Base-by-base conservation (phyloP, 2,113 vertebrate species). In the Sapayoa aenigma region DNA sequence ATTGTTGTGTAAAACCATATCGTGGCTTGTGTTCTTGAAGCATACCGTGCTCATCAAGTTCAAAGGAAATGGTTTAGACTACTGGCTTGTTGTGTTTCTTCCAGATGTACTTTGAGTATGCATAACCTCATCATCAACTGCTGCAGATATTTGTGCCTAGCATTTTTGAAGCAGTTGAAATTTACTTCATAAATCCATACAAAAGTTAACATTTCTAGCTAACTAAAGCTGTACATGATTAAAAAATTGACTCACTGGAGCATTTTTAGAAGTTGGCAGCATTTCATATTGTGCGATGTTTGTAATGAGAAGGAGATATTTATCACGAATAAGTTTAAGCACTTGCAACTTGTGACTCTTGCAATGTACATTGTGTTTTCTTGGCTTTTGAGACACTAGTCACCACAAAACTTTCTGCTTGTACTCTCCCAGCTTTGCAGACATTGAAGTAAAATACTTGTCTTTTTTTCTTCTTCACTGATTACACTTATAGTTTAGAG, bases 151-250 rank as follows among this genome's bases (percentile, higher is more conserved):
- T 95, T 95, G 31, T 83, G 68, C 69, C 41, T 62, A 80, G 59
- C 59, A 60, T 90, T 95, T 96, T 83, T 27, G 22, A 90, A 83
- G 66, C 17, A 67, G 44, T 66, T 88, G 79, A 93, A 92, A 83
- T 76, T 72, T 73, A 88, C 24, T 83, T 49, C 63, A 25, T 80
- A 69, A 93, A 88, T 82, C 62, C 59, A 42, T 78, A n/a, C 25
- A 66, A 69, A 93, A 78, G 14, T 41, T 89, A 24, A 21, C 42
- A 12, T 84, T 90, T 90, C 44, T 71, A 62, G 47, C 42, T 53
- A 89, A 62, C 37, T 46, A 69, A 76, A 86, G 49, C 41, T 69
- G 31, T 46, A 25, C 52, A 7, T 56, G 24, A 16, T 79, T 59
- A 25, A 65, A 74, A 94, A 68, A 66, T 41, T 14, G 17, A 25